Evolutionary conservation across 2,113 vertebrate genomes (phyloP).

Genomic region (Lynx canadensis): DNA sequence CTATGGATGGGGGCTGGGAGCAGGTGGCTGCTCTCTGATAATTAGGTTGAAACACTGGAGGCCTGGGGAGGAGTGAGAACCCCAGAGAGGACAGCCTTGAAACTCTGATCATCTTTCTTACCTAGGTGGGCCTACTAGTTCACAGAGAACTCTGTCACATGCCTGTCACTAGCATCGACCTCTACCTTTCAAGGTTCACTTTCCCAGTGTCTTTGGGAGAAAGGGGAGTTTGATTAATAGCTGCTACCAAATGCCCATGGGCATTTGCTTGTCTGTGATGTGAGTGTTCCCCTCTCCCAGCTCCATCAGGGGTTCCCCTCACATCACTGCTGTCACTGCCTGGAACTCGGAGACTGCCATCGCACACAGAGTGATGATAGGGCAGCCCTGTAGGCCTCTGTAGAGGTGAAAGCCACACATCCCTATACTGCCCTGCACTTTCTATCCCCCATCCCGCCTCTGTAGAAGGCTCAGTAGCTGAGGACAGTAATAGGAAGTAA

Average conservation of each 20-base stretch:
- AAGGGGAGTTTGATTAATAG: background rate
- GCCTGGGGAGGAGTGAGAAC: too few relatives aligned
- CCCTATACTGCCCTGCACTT: background rate
- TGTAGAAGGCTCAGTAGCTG: background rate
- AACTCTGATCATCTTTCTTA: background rate
- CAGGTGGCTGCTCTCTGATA: conserved; percentile 31
- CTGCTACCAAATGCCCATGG: background rate
- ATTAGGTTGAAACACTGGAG: background rate
- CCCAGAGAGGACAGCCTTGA: background rate
- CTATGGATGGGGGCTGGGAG: background rate
- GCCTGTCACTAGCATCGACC: background rate
- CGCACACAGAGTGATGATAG: background rate
- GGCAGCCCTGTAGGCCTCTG: background rate
- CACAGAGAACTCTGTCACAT: background rate
- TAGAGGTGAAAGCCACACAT: background rate
- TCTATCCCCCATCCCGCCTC: background rate
- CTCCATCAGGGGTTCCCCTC: background rate
- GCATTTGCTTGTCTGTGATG: background rate
- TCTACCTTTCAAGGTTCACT: background rate
- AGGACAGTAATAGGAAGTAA: background rate
- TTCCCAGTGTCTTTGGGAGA: background rate
- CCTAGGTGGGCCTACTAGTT: background rate
- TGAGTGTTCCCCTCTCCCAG: background rate
- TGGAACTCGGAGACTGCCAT: background rate
- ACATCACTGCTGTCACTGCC: background rate